Conservation (phyloP, 2,113 vertebrate genomes). For the Sterrhoptilus dennistouni region DNA sequence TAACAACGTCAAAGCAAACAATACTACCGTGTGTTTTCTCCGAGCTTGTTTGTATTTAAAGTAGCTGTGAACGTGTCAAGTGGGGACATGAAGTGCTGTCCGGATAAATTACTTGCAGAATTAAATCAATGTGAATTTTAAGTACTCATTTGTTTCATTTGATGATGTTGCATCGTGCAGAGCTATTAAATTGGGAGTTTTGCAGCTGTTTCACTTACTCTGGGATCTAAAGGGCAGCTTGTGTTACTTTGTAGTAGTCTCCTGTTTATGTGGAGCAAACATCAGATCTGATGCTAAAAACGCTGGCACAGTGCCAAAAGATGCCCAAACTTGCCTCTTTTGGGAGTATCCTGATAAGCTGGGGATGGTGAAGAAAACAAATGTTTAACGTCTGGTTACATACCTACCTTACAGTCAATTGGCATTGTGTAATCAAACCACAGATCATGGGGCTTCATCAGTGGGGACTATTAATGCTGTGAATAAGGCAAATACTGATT, state of each 20-base stretch:
- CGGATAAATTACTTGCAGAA: background rate
- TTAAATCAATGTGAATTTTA: background rate
- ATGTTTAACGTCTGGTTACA: background rate
- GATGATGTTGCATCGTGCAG: background rate
- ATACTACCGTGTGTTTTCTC: conserved; percentile 33
- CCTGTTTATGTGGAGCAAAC: background rate
- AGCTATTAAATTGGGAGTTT: background rate
- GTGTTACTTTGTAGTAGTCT: background rate
- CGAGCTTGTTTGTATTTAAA: conserved; percentile 61
- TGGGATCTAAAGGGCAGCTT: background rate
- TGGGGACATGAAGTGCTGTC: background rate
- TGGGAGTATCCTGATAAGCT: background rate
- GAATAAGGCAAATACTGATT: background rate
- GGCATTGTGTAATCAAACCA: background rate
- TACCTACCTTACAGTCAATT: background rate
- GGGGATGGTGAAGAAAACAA: background rate
- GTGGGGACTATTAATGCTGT: background rate
- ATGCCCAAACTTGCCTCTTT: background rate
- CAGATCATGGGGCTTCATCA: background rate
- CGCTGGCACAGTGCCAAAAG: background rate
- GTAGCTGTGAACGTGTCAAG: conserved; percentile 31
- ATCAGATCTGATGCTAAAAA: background rate
- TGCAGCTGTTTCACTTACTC: background rate
- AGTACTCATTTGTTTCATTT: background rate
- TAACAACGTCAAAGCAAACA: conserved; percentile 67